Evolutionary conservation across 2,113 vertebrate species (phyloP).

Genomic region (Mustela nigripes): DNA sequence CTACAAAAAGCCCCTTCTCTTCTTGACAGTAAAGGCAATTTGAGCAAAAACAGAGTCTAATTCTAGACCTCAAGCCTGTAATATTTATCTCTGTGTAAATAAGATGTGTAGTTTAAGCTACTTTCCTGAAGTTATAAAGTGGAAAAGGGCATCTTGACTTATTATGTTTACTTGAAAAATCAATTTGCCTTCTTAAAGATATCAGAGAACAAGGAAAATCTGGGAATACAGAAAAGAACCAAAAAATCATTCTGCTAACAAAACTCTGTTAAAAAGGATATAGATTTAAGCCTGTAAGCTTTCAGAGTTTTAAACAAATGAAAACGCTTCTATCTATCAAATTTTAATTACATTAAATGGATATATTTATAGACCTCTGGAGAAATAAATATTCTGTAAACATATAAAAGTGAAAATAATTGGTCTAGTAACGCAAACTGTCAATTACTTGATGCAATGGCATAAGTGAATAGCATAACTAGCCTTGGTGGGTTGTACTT

Average conservation of each 20-base stretch:
- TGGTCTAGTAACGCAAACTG: constrained; percentile 49
- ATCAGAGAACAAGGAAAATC: background rate
- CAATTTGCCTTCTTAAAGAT: background rate
- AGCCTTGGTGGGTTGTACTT: constrained; percentile 24
- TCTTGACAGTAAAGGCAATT: constrained; percentile 49
- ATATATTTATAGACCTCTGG: constrained; percentile 16
- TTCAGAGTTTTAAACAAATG: constrained; percentile 53
- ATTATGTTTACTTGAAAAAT: constrained; percentile 57
- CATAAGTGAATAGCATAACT: constrained; percentile 31
- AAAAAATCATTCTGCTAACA: constrained; percentile 35
- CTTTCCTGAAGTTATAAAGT: constrained; percentile 23
- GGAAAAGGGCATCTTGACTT: constrained; percentile 2
- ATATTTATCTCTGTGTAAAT: constrained; percentile 40
- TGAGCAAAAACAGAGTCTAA: constrained; percentile 56
- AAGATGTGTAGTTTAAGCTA: constrained; percentile 8
- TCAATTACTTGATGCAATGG: constrained; percentile 46
- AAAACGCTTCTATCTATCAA: constrained; percentile 17
- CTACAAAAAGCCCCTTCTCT: background rate
- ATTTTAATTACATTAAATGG: constrained; percentile 52
- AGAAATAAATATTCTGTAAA: constrained; percentile 62
- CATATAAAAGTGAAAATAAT: constrained; percentile 62
- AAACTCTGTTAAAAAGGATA: constrained; percentile 39
- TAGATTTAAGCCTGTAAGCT: constrained; percentile 16
- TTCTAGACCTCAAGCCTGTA: background rate
- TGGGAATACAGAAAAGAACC: constrained; percentile 8